Conservation (phyloP, 2,888 invertebrate genomes). For the Linhomoeus sp. region DNA sequence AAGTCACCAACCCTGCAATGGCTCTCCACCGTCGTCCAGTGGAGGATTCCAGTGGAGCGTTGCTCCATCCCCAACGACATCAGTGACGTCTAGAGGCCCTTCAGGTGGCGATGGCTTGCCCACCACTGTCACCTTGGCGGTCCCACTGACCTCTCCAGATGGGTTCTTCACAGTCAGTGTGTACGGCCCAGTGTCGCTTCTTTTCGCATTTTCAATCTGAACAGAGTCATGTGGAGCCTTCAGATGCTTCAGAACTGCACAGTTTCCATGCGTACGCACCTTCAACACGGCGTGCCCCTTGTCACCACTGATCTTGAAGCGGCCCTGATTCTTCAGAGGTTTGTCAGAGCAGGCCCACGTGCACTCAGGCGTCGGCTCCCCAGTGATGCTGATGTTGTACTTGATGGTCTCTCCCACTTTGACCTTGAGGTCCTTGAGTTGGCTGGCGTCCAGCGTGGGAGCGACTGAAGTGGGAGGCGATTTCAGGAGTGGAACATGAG, state of each 20-base stretch:
- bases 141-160: conserved; percentile 74
- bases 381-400: conserved; percentile 78
- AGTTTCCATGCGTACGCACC: conserved; percentile 18
- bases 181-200: conserved; percentile 74
- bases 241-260: conserved; percentile 1
- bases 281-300: conserved; percentile 30
- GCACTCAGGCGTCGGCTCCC: conserved; percentile 86
- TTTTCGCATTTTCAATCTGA: conserved; percentile 70
- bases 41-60: conserved; percentile 90
- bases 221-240: background rate
- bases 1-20: conserved; percentile 76
- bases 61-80: conserved; percentile 86
- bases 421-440: conserved; percentile 71
- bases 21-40: conserved; percentile 69
- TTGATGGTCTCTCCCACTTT: conserved; percentile 89
- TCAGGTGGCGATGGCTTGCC: conserved; percentile 68
- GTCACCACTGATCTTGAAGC: conserved; percentile 28
- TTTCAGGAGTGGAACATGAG: too few species aligned
- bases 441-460: conserved; percentile 73
- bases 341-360: conserved; percentile 52
- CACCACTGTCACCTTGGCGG: conserved; percentile 64
- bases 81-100: conserved; percentile 69
- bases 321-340: conserved; percentile 20
- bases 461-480: too few species aligned
- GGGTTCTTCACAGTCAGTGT: conserved; percentile 69